Evolutionary conservation across 2,113 vertebrate genomes (phyloP).

Genomic region (Passer domesticus): DNA sequence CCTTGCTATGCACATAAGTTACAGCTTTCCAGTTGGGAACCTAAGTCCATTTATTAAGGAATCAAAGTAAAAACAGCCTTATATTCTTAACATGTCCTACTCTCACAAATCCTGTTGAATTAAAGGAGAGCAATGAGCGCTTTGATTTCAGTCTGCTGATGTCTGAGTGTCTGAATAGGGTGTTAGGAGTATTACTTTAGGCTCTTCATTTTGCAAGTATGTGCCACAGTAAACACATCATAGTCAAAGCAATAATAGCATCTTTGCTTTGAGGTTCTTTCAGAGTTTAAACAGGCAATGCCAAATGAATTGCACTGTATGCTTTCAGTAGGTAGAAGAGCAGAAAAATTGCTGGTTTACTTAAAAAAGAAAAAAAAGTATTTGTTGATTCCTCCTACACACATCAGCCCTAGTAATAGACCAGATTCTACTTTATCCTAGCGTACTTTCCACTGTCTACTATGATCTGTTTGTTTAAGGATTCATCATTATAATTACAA

Average conservation of each 20-base stretch:
- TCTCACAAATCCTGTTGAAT: conserved; percentile 41
- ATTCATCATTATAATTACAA: conserved; percentile 39
- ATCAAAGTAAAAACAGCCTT: conserved; percentile 44
- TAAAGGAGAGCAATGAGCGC: not conserved
- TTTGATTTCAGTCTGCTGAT: conserved; percentile 42
- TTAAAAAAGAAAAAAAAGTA: not conserved
- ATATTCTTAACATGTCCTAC: not conserved
- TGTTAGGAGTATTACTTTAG: conserved; percentile 17
- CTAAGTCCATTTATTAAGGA: conserved; percentile 42
- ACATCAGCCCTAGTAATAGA: not conserved
- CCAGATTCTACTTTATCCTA: not conserved
- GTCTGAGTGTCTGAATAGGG: conserved; percentile 25
- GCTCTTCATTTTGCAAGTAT: not conserved
- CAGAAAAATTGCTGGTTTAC: not conserved
- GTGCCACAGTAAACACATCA: not conserved
- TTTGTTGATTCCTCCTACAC: not conserved
- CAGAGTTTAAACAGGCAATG: not conserved
- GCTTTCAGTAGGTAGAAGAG: not conserved
- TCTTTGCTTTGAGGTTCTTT: not conserved
- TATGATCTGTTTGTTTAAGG: conserved; percentile 32
- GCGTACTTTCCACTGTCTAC: not conserved
- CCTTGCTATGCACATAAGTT: not conserved
- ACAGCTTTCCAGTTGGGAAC: not conserved
- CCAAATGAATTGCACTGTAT: not conserved
- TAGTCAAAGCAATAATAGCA: not conserved